Conservation (phyloP, 2,888 invertebrate species). For the Atherix ibis region DNA sequence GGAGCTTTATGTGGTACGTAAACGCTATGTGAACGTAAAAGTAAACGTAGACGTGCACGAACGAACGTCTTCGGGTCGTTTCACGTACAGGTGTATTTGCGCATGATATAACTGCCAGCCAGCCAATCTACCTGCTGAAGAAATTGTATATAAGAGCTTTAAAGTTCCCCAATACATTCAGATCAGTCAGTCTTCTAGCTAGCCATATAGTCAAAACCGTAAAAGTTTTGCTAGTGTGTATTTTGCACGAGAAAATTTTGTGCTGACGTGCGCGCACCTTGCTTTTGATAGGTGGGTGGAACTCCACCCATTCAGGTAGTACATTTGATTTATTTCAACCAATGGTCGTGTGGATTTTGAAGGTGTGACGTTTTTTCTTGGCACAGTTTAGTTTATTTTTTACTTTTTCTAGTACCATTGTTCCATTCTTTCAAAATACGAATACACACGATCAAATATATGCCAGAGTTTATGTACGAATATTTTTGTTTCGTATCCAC, state of each 20-base stretch:
- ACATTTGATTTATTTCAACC: slow-evolving; percentile 9
- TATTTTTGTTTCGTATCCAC: too few relatives aligned
- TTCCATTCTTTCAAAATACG: too few relatives aligned
- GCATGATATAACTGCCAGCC: slow-evolving; percentile 9
- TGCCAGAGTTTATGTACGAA: too few relatives aligned
- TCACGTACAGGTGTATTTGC: slow-evolving; percentile 10
- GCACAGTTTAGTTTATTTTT: too few relatives aligned
- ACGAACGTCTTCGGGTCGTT: too few relatives aligned
- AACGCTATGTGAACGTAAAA: too few relatives aligned
- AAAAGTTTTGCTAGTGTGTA: slow-evolving; percentile 14
- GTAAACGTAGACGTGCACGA: too few relatives aligned
- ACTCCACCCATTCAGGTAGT: slow-evolving; percentile 10
- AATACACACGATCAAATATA: too few relatives aligned
- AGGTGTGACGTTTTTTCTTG: slow-evolving; percentile 7
- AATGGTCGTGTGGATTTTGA: slow-evolving; percentile 7
- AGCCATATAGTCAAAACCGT: slow-evolving; percentile 16
- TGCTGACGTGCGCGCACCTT: slow-evolving; percentile 14
- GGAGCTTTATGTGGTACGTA: too few relatives aligned
- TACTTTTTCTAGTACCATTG: too few relatives aligned
- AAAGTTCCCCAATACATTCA: slow-evolving; percentile 9
- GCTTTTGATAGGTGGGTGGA: slow-evolving; percentile 16
- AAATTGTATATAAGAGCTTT: slow-evolving; percentile 11
- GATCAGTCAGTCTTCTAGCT: too few relatives aligned
- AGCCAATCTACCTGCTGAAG: slow-evolving; percentile 12
- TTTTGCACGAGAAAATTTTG: slow-evolving; percentile 21